Evolutionary conservation across 2,797 vertebrate species (phyloP).

Genomic region (Sparus aurata): DNA sequence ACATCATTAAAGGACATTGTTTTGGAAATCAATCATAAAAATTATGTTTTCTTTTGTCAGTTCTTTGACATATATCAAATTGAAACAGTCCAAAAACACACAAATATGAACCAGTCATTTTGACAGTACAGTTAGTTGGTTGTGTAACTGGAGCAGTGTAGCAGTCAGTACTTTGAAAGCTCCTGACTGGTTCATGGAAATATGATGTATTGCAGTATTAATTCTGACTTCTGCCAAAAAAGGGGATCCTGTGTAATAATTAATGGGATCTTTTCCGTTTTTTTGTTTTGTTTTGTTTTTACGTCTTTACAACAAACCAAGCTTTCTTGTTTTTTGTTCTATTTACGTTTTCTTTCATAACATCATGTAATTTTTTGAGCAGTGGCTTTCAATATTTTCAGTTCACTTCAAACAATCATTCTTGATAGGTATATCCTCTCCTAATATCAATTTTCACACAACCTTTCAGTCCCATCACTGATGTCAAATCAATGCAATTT

Average conservation of each 20-base stretch:
- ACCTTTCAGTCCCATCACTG: too few species aligned
- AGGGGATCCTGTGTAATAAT: not conserved
- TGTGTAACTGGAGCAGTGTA: not conserved
- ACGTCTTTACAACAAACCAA: not conserved
- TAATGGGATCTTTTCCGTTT: not conserved
- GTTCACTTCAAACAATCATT: not conserved
- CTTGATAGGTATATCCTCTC: not conserved
- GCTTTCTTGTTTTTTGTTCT: not conserved
- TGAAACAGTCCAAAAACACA: not conserved
- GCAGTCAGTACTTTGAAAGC: too few species aligned
- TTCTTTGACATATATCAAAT: not conserved
- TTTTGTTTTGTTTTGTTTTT: too few species aligned
- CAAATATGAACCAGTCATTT: not conserved
- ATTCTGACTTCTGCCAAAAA: too few species aligned
- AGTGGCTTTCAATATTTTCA: not conserved
- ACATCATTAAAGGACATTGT: not conserved
- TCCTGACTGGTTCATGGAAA: too few species aligned
- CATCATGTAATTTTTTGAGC: not conserved
- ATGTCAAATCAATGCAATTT: not conserved
- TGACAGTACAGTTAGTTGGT: not conserved
- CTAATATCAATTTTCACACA: not conserved
- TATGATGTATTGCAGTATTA: too few species aligned
- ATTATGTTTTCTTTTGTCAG: not conserved
- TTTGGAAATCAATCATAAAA: conserved; percentile 2
- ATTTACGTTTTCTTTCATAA: not conserved